Base-by-base conservation (phyloP, 2,888 invertebrate genomes). In the Oscheius sp. region DNA sequence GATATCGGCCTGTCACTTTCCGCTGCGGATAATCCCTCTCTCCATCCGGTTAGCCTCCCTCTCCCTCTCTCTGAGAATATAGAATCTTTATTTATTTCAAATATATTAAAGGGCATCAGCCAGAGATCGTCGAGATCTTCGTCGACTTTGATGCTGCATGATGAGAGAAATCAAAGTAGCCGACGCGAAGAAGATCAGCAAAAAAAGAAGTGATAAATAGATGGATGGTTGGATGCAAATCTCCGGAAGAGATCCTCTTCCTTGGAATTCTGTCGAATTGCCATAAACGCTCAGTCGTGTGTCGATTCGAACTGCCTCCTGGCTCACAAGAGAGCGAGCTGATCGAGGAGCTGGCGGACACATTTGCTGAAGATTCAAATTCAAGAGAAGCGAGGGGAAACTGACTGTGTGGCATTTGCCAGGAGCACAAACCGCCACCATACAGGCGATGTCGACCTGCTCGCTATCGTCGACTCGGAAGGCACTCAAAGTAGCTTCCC, bases 401-500 rank as follows among this genome's bases (percentile, higher is more conserved):
- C 57, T 25, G 37, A 55, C 65, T 15, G 27, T 3, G 23, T 37
- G 39, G 27, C 65, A 65, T 27, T 55, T 52, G n/a, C 42, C 63
- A 2, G 71, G 57, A 17, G 46, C n/a, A 55, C 78, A 78, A 29
- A 76, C 61, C 2, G 71, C 69, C 6, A 75, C 70, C 52, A 77
- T 69, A 46, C 76, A 75, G 1, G 73, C 75, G 29, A 77, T 71
- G 57, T 76, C 74, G 25, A 78, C 70, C 55, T 86, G 83, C 50
- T 83, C 83, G 23, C 78, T 76, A 33, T 86, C 86, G 63, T 86
- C 86, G 42, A 86, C 82, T 63, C 86, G 58, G 66, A 86, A 86
- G 3, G 86, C 86, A 8, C 74, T 79, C n/a, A 86, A 66, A 8
- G 82, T 74, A 1, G 84, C 82, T 39, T 84, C 79, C 73, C 86